These are phyloP conservation scores for Gastrophryne carolinensis DNA, from an alignment of 2,797 vertebrate genomes.

Conservation along the genomic window DNA sequence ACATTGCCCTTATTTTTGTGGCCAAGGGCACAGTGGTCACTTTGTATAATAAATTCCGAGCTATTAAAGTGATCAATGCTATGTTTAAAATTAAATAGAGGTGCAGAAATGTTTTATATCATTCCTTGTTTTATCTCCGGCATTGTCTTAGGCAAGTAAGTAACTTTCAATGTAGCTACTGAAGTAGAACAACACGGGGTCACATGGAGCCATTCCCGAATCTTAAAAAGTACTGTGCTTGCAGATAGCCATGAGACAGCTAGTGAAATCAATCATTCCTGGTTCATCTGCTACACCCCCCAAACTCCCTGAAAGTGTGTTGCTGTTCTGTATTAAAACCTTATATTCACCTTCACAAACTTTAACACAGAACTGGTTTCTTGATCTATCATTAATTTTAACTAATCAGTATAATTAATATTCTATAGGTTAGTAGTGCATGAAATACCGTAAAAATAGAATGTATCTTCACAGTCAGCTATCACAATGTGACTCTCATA, in stretches of 20 bases:
- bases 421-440: neutral
- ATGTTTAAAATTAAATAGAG: neutral
- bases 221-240: constrained; percentile 32
- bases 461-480: no score
- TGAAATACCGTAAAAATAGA: no score
- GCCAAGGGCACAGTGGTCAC: neutral
- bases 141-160: constrained; percentile 14
- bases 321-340: neutral
- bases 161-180: constrained; percentile 15
- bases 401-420: neutral
- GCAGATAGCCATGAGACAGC: constrained; percentile 22
- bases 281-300: constrained; percentile 29
- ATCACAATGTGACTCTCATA: no score
- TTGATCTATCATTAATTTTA: neutral
- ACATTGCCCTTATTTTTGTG: neutral
- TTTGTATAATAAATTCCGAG: neutral
- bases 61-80: neutral
- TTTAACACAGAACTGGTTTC: neutral
- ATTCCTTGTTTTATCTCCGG: neutral
- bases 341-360: neutral
- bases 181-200: constrained; percentile 37
- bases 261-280: constrained; percentile 34
- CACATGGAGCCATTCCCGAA: constrained; percentile 13
- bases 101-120: neutral
- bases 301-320: neutral